Evolutionary conservation across 2,797 vertebrate species (phyloP).

Genomic region (Loriculus beryllinus): DNA sequence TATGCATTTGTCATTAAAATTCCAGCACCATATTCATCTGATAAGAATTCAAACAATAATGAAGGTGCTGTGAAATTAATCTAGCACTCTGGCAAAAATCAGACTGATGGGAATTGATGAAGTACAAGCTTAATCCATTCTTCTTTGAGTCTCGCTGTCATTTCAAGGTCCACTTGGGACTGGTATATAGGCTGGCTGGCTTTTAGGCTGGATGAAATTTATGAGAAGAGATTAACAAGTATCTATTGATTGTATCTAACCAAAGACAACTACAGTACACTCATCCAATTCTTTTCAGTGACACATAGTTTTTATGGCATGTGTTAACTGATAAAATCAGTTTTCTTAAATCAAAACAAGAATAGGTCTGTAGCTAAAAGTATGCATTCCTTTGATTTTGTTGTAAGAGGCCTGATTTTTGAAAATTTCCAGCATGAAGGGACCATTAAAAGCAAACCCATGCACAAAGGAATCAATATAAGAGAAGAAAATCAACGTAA

Average conservation of each 20-base stretch:
- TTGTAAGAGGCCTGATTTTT: neutral
- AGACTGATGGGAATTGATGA: neutral
- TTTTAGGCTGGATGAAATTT: constrained; percentile 24
- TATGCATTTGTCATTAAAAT: neutral
- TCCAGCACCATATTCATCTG: neutral
- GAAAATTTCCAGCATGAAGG: neutral
- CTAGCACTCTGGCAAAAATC: neutral
- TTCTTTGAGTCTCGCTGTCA: neutral
- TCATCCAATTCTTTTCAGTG: neutral
- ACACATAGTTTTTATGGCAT: neutral
- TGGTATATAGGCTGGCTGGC: neutral
- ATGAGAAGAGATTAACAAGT: constrained; percentile 11
- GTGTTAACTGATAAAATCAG: neutral
- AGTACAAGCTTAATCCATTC: constrained; percentile 13
- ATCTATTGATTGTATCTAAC: neutral
- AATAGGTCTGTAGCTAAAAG: neutral
- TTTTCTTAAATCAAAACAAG: neutral
- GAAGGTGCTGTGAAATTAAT: constrained; percentile 21
- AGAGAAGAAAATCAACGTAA: neutral
- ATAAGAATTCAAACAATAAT: constrained; percentile 6
- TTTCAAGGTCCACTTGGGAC: constrained; percentile 11
- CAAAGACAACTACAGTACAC: constrained; percentile 10
- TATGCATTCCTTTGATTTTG: neutral
- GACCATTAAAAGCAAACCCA: neutral
- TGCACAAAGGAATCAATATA: neutral